A percentile compares a stretch with the other conserved stretches of the same genome.
phyloP scores from a whole-genome alignment of 2,888 invertebrate species.

The Polyommatus icarus region DNA sequence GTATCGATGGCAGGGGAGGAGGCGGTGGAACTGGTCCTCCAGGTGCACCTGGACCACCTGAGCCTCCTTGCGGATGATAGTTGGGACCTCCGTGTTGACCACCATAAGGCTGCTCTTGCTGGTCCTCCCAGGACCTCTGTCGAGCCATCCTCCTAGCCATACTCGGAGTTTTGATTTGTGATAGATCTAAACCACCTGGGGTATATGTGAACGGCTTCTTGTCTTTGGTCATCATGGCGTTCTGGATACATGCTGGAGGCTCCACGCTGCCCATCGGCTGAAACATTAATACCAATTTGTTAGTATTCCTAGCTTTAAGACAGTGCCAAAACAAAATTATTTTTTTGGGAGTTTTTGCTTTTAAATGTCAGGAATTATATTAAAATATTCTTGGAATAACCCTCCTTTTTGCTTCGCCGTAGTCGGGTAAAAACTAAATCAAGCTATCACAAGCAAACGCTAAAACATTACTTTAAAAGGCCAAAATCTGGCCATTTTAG shows the following conservation, averaged over 20 bases:
- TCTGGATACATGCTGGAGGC: constrained; percentile 94
- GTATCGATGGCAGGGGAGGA: constrained; percentile 69
- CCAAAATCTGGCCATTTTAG: too few relatives aligned
- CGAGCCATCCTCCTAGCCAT: constrained; percentile 89
- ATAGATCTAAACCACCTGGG: constrained; percentile 94
- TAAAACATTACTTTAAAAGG: too few relatives aligned
- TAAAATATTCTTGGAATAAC: background rate
- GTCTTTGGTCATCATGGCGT: constrained; percentile 97
- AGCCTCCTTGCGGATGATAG: constrained; percentile 59
- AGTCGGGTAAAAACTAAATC: too few relatives aligned
- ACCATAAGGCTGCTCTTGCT: constrained; percentile 65
- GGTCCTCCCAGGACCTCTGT: constrained; percentile 82
- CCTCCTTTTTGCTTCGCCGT: too few relatives aligned
- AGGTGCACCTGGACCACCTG: background rate
- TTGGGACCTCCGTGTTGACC: constrained; percentile 53
- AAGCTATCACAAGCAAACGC: too few relatives aligned
- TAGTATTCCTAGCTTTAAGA: background rate
- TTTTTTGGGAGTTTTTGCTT: background rate
- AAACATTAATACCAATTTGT: constrained; percentile 45
- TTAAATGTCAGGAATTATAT: background rate
- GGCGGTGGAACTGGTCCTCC: constrained; percentile 64
- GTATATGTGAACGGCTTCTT: constrained; percentile 98
- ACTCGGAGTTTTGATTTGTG: constrained; percentile 93
- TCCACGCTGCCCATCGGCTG: constrained; percentile 79
- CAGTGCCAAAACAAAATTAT: background rate